phyloP scores from a whole-genome alignment of 2,797 vertebrate species.

The Eospalax fontanierii region DNA sequence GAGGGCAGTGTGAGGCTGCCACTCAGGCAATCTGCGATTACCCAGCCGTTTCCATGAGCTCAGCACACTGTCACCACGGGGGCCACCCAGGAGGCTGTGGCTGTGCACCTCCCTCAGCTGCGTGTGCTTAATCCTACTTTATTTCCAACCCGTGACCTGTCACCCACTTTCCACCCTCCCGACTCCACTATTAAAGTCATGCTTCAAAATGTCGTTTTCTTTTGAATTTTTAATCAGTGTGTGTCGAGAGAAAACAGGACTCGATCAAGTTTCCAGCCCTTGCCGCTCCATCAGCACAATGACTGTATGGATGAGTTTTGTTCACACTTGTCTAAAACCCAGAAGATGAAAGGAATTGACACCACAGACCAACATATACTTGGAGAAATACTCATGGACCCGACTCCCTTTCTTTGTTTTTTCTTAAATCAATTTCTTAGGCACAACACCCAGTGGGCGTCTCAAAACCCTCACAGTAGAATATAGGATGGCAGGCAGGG shows the following conservation, averaged over 20 bases:
- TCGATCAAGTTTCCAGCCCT: background rate
- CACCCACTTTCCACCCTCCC: background rate
- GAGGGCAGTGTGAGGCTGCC: background rate
- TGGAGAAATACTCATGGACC: conserved; percentile 18
- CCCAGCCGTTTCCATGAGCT: rapidly evolving
- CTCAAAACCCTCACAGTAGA: background rate
- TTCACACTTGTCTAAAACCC: conserved; percentile 53
- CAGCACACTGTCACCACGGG: background rate
- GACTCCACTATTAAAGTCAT: conserved; percentile 1
- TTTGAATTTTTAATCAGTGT: conserved; percentile 79
- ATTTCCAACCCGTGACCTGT: rapidly evolving
- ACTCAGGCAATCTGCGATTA: rapidly evolving
- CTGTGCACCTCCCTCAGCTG: rapidly evolving
- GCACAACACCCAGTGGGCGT: background rate
- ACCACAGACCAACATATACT: background rate
- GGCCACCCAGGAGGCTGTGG: rapidly evolving
- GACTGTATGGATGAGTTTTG: conserved; percentile 9
- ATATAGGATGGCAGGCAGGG: background rate
- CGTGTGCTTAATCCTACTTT: rapidly evolving
- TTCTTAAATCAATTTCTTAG: conserved; percentile 1
- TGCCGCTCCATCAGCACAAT: background rate
- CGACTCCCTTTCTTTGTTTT: too few relatives aligned
- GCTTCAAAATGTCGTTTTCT: background rate
- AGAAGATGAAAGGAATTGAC: background rate
- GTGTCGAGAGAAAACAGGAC: conserved; percentile 58